Evolutionary conservation across 2,113 vertebrate species (phyloP), one percentile per base, ranked within the genome.

Genomic region (Hoplias malabaricus): DNA sequence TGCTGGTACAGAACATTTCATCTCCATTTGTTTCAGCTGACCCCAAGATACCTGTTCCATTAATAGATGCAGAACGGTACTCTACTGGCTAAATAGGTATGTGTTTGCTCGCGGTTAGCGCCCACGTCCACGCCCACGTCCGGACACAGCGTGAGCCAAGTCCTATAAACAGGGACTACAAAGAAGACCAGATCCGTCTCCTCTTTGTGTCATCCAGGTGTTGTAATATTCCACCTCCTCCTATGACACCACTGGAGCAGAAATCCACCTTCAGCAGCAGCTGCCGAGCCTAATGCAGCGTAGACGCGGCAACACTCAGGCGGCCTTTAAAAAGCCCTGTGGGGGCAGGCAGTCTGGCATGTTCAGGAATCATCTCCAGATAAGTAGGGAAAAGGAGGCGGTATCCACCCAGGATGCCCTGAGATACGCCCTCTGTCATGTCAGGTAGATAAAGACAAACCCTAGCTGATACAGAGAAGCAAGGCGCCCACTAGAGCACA

Each of bases 11-110:
- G 63, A 77, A 62, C 23, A 79, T 71, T 82, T 70, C 46, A 69
- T 78, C 75, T 34, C 36, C 1, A 8, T 36, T 67, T 43, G 54
- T 23, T 65, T 78, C 46, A 57, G 34, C 71, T 71, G 72, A 75
- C 77, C 75, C 54, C 63, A 75, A 61, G 65, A 70, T 53, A 69
- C 69, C 29, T 53, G 33, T 63, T 82, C 76, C 72, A 75, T 79
- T 75, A 79, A 75, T 56, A 78, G 43, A 74, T 27, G 57, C 66
- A 53, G 57, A 33, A 57, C 14, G 65, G 34, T 54, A 46, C 31
- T 36, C 67, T 61, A 75, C 43, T 75, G 65, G 50, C 34, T 76
- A 68, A 67, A 76, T 34, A 75, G 57, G 71, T 79, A 57, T 63
- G 27, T 68, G 77, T 77, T 38, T 80, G 78, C 61, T 38, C 42